Evolutionary conservation across 2,113 vertebrate species (phyloP).

Genomic region (Galbula dea): DNA sequence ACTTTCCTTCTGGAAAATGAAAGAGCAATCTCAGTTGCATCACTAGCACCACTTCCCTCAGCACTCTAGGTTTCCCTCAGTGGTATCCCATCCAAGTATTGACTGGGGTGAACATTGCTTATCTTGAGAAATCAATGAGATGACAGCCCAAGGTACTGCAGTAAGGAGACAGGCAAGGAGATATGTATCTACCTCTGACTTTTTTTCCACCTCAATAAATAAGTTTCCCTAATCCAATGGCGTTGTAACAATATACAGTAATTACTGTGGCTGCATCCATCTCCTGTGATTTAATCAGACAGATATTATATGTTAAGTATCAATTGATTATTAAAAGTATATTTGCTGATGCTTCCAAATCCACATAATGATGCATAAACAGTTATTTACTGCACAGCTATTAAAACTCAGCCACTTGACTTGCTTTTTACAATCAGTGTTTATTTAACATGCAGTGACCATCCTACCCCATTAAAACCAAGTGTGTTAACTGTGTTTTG

Average conservation of each 20-base stretch:
- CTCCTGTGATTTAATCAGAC: slow-evolving; percentile 66
- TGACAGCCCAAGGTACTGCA: slow-evolving; percentile 33
- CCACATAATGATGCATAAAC: slow-evolving; percentile 46
- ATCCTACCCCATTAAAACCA: slow-evolving; percentile 43
- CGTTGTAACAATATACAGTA: slow-evolving; percentile 28
- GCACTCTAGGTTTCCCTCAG: neutral
- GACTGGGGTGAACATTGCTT: neutral
- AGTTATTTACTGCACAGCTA: slow-evolving; percentile 57
- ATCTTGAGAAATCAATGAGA: slow-evolving; percentile 31
- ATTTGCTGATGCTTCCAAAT: slow-evolving; percentile 68
- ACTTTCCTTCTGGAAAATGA: neutral
- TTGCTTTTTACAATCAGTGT: slow-evolving; percentile 56
- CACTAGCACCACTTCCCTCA: neutral
- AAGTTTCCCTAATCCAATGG: slow-evolving; percentile 19
- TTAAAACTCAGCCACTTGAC: slow-evolving; percentile 46
- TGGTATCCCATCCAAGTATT: neutral
- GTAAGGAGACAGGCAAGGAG: slow-evolving; percentile 20
- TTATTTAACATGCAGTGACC: slow-evolving; percentile 65
- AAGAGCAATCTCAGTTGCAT: neutral
- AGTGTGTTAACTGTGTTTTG: slow-evolving; percentile 39
- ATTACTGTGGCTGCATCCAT: slow-evolving; percentile 46
- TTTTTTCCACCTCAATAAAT: slow-evolving; percentile 38
- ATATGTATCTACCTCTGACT: slow-evolving; percentile 45
- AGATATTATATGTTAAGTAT: slow-evolving; percentile 58
- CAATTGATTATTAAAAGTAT: slow-evolving; percentile 69